Percentiles rank a stretch among this genome's conserved stretches.
phyloP scores from a whole-genome alignment of 2,113 vertebrate species.

The Cercocebus atys region DNA sequence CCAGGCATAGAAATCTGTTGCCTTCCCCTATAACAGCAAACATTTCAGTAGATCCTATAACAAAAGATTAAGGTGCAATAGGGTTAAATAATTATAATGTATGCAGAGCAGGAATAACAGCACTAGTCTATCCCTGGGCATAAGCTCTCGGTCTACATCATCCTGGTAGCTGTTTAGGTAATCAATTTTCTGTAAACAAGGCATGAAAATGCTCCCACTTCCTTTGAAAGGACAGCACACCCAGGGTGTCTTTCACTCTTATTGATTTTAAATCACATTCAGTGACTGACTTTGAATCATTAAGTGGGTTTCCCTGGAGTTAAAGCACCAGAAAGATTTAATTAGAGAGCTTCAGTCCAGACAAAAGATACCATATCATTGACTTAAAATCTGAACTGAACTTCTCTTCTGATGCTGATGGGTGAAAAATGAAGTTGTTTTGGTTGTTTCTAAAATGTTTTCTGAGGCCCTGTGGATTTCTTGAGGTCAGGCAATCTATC shows the following conservation, averaged over 20 bases:
- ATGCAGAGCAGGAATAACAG: constrained; percentile 18
- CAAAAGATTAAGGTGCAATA: not conserved
- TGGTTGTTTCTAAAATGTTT: constrained; percentile 30
- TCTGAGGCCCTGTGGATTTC: not conserved
- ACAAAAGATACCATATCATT: constrained; percentile 56
- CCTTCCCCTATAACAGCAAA: not conserved
- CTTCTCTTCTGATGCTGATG: constrained; percentile 5
- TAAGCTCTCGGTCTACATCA: constrained; percentile 35
- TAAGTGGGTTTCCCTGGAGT: constrained; percentile 39
- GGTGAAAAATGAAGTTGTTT: not conserved
- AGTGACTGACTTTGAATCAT: constrained; percentile 51
- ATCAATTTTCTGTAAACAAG: constrained; percentile 48
- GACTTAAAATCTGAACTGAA: constrained; percentile 50
- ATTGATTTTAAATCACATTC: constrained; percentile 71
- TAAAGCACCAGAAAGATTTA: constrained; percentile 61
- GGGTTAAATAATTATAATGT: not conserved
- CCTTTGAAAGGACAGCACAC: constrained; percentile 62
- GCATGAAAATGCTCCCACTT: constrained; percentile 43
- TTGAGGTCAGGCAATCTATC: not conserved
- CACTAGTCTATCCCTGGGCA: not conserved
- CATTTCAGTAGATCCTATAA: not conserved
- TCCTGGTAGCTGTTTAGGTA: constrained; percentile 23
- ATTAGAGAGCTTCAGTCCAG: constrained; percentile 25
- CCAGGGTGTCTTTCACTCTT: constrained; percentile 33
- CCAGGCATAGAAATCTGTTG: not conserved